phyloP scores from a whole-genome alignment of 92 coral and sea anemone genomes.

The Epizoanthus illoricatus region DNA sequence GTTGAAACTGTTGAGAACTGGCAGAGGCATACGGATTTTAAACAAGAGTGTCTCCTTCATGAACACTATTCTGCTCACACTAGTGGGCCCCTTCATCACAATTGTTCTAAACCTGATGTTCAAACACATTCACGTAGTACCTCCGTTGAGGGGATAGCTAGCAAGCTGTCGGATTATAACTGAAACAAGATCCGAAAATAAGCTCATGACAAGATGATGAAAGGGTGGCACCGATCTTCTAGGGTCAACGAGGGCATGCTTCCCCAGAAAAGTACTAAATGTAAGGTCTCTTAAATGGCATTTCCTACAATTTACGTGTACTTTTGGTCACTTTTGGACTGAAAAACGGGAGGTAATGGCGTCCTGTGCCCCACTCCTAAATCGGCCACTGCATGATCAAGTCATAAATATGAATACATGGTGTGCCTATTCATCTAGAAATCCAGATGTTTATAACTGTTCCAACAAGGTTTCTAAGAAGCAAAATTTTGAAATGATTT shows the following conservation, averaged over 20 bases:
- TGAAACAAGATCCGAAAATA: background rate
- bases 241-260: too few relatives aligned
- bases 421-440: too few relatives aligned
- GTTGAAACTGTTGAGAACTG: background rate
- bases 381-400: too few relatives aligned
- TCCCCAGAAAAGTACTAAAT: too few relatives aligned
- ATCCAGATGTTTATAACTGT: too few relatives aligned
- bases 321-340: too few relatives aligned
- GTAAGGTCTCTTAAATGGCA: background rate
- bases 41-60: slow-evolving; percentile 37
- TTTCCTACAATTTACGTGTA: too few relatives aligned
- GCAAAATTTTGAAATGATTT: too few relatives aligned
- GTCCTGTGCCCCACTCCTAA: too few relatives aligned
- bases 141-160: background rate
- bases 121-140: slow-evolving; percentile 38
- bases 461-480: too few relatives aligned
- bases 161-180: background rate
- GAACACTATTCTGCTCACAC: slow-evolving; percentile 32
- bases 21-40: slow-evolving; percentile 30
- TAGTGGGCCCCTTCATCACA: slow-evolving; percentile 34
- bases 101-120: slow-evolving; percentile 44
- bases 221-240: background rate
- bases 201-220: background rate
- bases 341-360: too few relatives aligned
- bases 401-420: too few relatives aligned